These are phyloP conservation scores for Discoglossus pictus DNA, from an alignment of 2,797 vertebrate species.

Conservation along the genomic window DNA sequence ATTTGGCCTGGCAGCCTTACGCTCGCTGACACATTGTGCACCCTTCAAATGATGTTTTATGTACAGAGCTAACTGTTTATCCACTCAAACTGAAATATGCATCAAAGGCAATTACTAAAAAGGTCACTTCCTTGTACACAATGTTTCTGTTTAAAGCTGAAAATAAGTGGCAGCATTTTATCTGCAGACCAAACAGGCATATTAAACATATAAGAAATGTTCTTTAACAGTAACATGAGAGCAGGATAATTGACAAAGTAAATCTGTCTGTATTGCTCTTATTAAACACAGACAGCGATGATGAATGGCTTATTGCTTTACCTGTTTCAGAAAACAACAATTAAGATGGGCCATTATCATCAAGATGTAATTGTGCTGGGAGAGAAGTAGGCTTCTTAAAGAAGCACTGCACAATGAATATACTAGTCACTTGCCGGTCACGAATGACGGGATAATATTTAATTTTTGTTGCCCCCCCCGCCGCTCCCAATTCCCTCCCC, in stretches of 20 bases:
- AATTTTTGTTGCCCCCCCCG: no score
- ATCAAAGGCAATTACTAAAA: conserved; percentile 47
- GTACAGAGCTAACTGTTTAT: conserved; percentile 30
- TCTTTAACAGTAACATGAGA: conserved; percentile 5
- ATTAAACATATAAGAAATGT: conserved; percentile 1
- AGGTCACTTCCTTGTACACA: conserved; percentile 22
- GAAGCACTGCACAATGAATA: no score
- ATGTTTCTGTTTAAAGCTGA: conserved; percentile 19
- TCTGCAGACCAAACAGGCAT: conserved; percentile 20
- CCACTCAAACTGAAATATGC: conserved; percentile 39
- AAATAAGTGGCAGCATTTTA: conserved; percentile 15
- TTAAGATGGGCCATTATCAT: no score
- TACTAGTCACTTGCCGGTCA: no score
- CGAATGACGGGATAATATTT: no score
- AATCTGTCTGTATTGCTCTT: background rate
- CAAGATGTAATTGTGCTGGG: no score
- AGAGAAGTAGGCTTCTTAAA: no score
- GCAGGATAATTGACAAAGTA: background rate
- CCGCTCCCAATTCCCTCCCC: no score
- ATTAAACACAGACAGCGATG: no score
- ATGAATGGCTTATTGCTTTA: no score
- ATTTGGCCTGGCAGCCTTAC: background rate
- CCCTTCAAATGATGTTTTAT: conserved; percentile 36
- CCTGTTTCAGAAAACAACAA: no score
- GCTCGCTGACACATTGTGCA: conserved; percentile 15